Evolutionary conservation across 2,113 vertebrate species (phyloP), one percentile per base, ranked within the genome.

Genomic region (Myxocyprinus asiaticus): DNA sequence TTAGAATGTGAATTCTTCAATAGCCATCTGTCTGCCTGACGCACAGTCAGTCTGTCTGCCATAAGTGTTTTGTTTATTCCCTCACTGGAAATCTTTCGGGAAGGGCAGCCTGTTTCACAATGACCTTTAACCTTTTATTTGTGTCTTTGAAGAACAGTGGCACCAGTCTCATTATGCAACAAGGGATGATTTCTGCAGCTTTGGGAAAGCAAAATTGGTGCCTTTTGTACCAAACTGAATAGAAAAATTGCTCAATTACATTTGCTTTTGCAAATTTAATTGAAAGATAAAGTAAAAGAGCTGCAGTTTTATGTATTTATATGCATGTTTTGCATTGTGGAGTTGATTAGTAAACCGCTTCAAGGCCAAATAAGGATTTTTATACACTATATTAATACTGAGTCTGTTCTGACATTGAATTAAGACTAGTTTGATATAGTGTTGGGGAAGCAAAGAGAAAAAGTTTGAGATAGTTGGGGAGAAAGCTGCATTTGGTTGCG

Each of bases 41-140:
- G n/a, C n/a, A n/a, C n/a, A n/a, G n/a, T n/a, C n/a, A n/a, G n/a
- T n/a, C n/a, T n/a, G n/a, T n/a, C n/a, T n/a, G n/a, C n/a, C n/a
- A n/a, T n/a, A n/a, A n/a, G n/a, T n/a, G 11, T 33, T 33, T 33
- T 33, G 22, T 33, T 33, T 33, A 33, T 33, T 33, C 63, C 5
- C 0, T 33, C 22, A 33, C 22, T 33, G 22, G 22, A 33, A 33
- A 33, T 33, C 22, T 33, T 33, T 33, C 22, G 22, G 1, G 22
- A 33, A 33, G 22, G 22, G 1, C 17, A 3, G 50, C 67, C 55
- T 77, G 9, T 65, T 73, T 59, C 62, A 78, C 69, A 67, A 58
- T 79, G 86, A 85, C 86, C 80, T 87, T 85, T 84, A 76, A 84
- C 81, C 70, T 84, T 76, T 72, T 62, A 50, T 68, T 73, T 11